Evolutionary conservation across 2,113 vertebrate species (phyloP), one percentile per base, ranked within the genome.

Genomic region (Catharus bicknelli): DNA sequence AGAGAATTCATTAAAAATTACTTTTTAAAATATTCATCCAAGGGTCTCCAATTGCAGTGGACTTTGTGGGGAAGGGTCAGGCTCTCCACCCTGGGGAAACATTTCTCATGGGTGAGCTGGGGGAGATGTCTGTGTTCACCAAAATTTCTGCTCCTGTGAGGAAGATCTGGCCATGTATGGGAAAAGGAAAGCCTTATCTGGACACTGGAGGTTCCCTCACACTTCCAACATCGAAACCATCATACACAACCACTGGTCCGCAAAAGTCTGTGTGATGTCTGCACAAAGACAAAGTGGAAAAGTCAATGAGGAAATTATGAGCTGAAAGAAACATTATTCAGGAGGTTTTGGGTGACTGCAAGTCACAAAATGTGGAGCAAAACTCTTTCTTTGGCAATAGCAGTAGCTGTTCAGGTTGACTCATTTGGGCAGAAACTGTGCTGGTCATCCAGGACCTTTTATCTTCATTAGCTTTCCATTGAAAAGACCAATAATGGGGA

Each of bases 291-390:
- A 58, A 68, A 72, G 78, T 45, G 55, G n/a, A 61, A 50, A 80
- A 87, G 63, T 51, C 75, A 51, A 13, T n/a, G 70, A 82, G 45
- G 66, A 89, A 75, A 45, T 51, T 13, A n/a, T 45, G 36, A 82
- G n/a, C 74, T 64, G 74, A 72, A 90, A 78, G 59, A 89, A 89
- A 47, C 73, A 26, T 57, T 84, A 21, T 78, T 36, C 10, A n/a
- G 34, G 42, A 76, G 26, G 58, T 26, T 73, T 25, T 20, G 45
- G 50, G 57, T 57, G 63, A n/a, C 59, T 81, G 21, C 50, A 89
- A 70, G 74, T 40, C 51, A 51, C 30, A 18, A 68, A 88, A 29
- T 3, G 1, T 13, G 51, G 63, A 81, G 55, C 16, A 59, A 32
- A 78, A 4, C 36, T 32, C 57, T 75, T 91, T 54, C 17, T 62